Conservation (phyloP, 2,888 invertebrate genomes). For the Myathropa florea region DNA sequence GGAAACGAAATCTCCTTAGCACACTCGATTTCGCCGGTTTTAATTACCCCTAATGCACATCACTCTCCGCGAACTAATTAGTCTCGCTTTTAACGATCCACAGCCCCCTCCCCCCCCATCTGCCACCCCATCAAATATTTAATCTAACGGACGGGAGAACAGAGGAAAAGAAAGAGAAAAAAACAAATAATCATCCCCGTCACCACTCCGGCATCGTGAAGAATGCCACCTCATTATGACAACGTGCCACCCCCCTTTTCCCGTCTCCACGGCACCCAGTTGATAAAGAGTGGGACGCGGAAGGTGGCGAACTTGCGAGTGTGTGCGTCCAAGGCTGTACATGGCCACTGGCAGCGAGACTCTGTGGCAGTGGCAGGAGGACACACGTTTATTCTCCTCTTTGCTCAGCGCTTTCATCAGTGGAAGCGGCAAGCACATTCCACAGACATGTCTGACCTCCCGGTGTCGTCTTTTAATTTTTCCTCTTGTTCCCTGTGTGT, state of each 20-base stretch:
- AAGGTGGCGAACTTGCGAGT: neutral
- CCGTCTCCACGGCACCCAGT: neutral
- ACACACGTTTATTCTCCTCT: neutral
- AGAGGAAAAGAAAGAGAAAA: neutral
- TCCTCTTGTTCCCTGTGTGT: neutral
- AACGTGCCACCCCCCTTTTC: neutral
- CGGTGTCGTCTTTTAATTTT: neutral
- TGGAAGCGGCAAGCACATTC: slow-evolving; percentile 39
- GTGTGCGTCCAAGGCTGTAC: neutral
- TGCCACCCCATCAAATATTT: slow-evolving; percentile 26
- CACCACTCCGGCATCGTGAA: neutral
- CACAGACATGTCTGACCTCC: slow-evolving; percentile 35
- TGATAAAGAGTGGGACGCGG: too few species aligned
- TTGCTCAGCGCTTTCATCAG: slow-evolving; percentile 25
- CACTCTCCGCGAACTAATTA: slow-evolving; percentile 20
- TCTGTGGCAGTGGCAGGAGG: neutral
- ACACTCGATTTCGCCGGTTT: slow-evolving; percentile 46
- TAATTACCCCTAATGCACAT: slow-evolving; percentile 45
- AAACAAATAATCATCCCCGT: slow-evolving; percentile 33
- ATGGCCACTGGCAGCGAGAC: neutral
- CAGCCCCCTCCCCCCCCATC: neutral
- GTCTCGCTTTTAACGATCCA: slow-evolving; percentile 27
- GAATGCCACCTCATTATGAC: neutral
- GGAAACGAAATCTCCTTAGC: neutral
- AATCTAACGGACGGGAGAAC: neutral